Conservation (phyloP, 2,113 vertebrate species). For the Chionis minor region DNA sequence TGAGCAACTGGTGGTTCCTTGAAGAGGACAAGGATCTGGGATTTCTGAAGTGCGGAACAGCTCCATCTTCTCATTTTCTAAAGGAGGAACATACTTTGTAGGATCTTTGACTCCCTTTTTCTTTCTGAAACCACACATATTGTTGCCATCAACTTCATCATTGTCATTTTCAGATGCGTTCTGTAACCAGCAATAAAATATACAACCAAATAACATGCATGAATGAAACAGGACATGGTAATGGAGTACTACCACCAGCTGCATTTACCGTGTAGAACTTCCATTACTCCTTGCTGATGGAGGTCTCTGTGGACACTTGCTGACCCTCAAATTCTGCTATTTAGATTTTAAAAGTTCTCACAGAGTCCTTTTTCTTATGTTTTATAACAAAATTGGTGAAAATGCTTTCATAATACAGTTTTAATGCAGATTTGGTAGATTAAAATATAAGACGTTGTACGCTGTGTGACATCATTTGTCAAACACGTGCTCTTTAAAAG, state of each 20-base stretch:
- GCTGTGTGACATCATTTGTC: neutral
- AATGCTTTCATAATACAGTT: neutral
- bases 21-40: conserved; percentile 32
- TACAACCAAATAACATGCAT: conserved; percentile 32
- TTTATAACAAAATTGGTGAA: neutral
- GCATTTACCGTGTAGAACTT: neutral
- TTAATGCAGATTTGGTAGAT: neutral
- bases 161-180: conserved; percentile 65
- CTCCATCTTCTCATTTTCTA: conserved; percentile 71
- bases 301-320: neutral
- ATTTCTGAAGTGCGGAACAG: conserved; percentile 26
- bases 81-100: conserved; percentile 44
- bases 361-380: neutral
- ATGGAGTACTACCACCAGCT: neutral
- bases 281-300: neutral
- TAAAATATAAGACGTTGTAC: neutral
- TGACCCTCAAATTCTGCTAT: neutral
- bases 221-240: neutral
- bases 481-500: neutral
- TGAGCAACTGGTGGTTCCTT: neutral
- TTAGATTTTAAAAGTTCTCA: neutral
- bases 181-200: conserved; percentile 76
- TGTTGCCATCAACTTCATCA: conserved; percentile 82
- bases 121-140: conserved; percentile 74
- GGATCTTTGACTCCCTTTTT: conserved; percentile 77